phyloP scores from a whole-genome alignment of 1,140 invertebrate genomes.

The Lepidurus packardi region DNA sequence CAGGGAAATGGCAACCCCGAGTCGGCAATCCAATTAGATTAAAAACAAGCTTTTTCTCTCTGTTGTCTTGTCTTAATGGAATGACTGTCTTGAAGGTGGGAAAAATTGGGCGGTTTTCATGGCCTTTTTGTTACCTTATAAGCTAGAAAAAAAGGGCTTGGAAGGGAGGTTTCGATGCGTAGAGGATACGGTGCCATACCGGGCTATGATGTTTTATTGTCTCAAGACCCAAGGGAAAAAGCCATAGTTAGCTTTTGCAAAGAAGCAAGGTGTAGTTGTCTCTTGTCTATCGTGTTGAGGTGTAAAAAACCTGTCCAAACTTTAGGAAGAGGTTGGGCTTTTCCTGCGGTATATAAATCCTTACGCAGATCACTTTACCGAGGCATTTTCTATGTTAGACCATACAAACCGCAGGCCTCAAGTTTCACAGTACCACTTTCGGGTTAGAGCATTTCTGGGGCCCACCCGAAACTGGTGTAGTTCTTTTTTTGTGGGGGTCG shows the following conservation, averaged over 20 bases:
- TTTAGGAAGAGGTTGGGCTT: background rate
- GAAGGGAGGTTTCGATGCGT: background rate
- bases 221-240: background rate
- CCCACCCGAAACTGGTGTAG: background rate
- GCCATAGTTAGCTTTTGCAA: background rate
- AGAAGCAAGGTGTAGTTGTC: slow-evolving; percentile 2
- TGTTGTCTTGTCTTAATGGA: background rate
- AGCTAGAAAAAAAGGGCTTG: background rate
- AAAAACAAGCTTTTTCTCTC: background rate
- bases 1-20: background rate
- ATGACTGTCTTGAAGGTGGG: background rate
- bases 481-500: background rate
- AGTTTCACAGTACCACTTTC: slow-evolving; percentile 7
- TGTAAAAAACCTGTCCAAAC: slow-evolving; percentile 16
- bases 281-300: background rate
- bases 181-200: background rate
- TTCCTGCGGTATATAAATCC: background rate
- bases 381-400: slow-evolving; percentile 10
- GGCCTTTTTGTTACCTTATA: slow-evolving; percentile 11
- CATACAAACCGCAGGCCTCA: background rate
- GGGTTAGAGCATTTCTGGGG: background rate
- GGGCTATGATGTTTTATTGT: background rate
- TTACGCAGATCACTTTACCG: slow-evolving; percentile 8
- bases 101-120: slow-evolving; percentile 9
- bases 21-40: background rate